Percentiles rank a stretch among this genome's conserved stretches.
phyloP scores from a whole-genome alignment of 2,888 invertebrate species.

The Pseudococcus jackbeardsleyi region DNA sequence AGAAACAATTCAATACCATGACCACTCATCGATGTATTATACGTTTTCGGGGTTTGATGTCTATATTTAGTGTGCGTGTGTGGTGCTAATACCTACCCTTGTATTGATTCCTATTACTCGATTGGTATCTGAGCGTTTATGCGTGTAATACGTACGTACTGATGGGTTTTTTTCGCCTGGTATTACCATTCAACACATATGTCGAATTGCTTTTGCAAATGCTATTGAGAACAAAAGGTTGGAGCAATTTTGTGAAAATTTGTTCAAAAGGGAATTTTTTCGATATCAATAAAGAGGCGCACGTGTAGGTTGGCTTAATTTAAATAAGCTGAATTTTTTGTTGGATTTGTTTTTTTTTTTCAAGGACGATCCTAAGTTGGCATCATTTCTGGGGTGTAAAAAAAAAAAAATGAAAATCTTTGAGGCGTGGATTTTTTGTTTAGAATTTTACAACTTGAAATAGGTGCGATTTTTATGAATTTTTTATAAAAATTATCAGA shows the following conservation, averaged over 20 bases:
- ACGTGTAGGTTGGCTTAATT: too few species aligned
- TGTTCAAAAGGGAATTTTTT: neutral
- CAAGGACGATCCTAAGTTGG: too few species aligned
- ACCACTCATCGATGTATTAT: conserved; percentile 3
- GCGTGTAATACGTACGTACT: neutral
- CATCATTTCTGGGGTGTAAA: too few species aligned
- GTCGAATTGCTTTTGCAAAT: too few species aligned
- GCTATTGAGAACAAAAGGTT: neutral
- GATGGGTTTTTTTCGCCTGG: too few species aligned
- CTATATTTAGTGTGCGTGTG: neutral
- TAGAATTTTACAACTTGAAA: too few species aligned
- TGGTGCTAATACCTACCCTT: conserved; percentile 2
- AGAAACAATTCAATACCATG: neutral
- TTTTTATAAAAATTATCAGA: too few species aligned
- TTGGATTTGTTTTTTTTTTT: too few species aligned
- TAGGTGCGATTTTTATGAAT: too few species aligned
- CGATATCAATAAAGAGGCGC: neutral
- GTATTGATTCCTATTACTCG: neutral
- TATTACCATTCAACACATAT: too few species aligned
- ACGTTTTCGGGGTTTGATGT: neutral
- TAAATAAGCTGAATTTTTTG: neutral
- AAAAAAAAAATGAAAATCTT: too few species aligned
- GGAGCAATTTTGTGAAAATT: neutral
- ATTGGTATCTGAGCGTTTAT: neutral
- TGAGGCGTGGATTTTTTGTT: too few species aligned